Evolutionary conservation across 2,888 invertebrate species (phyloP).

Genomic region (Plusia festucae): DNA sequence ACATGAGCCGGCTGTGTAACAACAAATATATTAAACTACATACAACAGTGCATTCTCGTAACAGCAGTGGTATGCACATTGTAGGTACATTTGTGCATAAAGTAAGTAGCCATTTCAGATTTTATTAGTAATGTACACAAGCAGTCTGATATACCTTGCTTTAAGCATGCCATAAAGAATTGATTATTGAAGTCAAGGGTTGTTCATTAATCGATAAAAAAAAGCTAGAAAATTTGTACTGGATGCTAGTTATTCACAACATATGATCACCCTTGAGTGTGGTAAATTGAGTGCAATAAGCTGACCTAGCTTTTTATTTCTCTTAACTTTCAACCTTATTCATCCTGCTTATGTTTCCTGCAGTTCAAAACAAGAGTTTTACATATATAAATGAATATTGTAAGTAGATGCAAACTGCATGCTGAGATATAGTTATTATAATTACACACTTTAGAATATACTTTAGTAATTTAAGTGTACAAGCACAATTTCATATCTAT

Average conservation of each 20-base stretch:
- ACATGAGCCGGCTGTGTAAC: slow-evolving; percentile 97
- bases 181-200: too few species aligned
- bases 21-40: slow-evolving; percentile 19
- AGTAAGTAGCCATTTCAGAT: background rate
- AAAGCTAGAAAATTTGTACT: background rate
- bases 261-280: background rate
- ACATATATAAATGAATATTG: too few species aligned
- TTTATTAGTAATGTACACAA: too few species aligned
- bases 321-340: background rate
- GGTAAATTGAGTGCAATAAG: background rate
- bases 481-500: slow-evolving; percentile 27
- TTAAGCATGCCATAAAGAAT: too few species aligned
- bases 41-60: background rate
- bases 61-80: too few species aligned
- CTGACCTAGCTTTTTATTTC: background rate
- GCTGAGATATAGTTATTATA: background rate
- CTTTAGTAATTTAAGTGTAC: background rate
- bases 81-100: too few species aligned
- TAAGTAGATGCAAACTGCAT: background rate
- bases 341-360: background rate
- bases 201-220: background rate
- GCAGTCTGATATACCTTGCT: too few species aligned
- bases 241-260: background rate
- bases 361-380: background rate
- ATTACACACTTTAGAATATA: background rate